Evolutionary conservation across 1,140 invertebrate genomes (phyloP).

Genomic region (Patella vulgata): DNA sequence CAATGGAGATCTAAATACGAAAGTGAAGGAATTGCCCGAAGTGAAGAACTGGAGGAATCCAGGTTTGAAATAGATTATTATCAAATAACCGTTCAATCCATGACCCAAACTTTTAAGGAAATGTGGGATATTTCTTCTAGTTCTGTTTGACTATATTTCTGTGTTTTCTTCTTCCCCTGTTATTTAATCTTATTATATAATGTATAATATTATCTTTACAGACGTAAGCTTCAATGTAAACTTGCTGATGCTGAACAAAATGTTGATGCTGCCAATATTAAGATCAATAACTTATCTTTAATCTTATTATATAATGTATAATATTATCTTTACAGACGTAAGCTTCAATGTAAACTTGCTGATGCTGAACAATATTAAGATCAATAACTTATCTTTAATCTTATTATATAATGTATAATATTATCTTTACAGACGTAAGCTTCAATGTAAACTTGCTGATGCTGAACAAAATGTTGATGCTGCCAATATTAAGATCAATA

Average conservation of each 20-base stretch:
- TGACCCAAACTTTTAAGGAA: background rate
- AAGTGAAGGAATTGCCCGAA: slow-evolving; percentile 91
- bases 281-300: background rate
- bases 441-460: slow-evolving; percentile 93
- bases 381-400: slow-evolving; percentile 77
- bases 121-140: background rate
- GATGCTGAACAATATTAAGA: slow-evolving; percentile 98
- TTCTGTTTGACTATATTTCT: background rate
- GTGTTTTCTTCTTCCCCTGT: background rate
- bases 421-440: slow-evolving; percentile 74
- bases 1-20: slow-evolving; percentile 96
- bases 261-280: background rate
- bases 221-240: background rate
- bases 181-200: background rate
- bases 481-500: slow-evolving; percentile 94
- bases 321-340: slow-evolving; percentile 70
- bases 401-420: too few relatives aligned
- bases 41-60: slow-evolving; percentile 96
- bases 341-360: slow-evolving; percentile 91
- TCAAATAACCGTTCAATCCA: background rate
- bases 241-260: background rate
- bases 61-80: slow-evolving; percentile 70
- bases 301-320: background rate
- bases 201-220: background rate
- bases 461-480: slow-evolving; percentile 88